These are phyloP conservation scores for Asbolus verrucosus DNA, from an alignment of 1,140 invertebrate genomes.

Conservation along the genomic window DNA sequence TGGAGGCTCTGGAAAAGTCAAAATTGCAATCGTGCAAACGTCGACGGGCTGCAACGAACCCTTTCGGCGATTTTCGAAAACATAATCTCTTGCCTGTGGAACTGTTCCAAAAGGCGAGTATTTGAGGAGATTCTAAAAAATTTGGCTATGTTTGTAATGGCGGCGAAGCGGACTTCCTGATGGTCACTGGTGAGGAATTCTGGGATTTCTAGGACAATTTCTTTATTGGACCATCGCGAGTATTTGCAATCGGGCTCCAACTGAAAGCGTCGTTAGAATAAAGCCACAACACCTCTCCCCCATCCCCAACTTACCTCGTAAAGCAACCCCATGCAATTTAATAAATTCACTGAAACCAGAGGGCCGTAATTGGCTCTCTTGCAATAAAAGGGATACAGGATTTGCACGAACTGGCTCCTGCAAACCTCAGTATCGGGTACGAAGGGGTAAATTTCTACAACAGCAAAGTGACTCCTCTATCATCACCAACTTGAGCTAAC, in stretches of 20 bases:
- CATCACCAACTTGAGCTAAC: conserved; percentile 4
- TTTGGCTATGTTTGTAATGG: conserved; percentile 60
- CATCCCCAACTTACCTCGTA: conserved; percentile 54
- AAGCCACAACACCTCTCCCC: too few relatives aligned
- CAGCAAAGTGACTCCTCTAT: background rate
- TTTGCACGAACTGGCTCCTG: conserved; percentile 49
- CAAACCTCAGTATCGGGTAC: conserved; percentile 37
- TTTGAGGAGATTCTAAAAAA: conserved; percentile 59
- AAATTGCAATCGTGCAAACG: conserved; percentile 14
- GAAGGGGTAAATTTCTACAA: conserved; percentile 47
- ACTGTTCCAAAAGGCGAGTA: conserved; percentile 47
- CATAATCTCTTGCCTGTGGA: conserved; percentile 59
- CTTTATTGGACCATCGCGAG: conserved; percentile 48
- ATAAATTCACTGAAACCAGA: conserved; percentile 56
- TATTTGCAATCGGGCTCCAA: conserved; percentile 45
- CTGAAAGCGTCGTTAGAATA: too few relatives aligned
- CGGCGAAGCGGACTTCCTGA: conserved; percentile 64
- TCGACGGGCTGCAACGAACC: conserved; percentile 15
- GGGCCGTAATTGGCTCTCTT: conserved; percentile 59
- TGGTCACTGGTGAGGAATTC: conserved; percentile 62
- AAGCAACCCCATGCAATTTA: conserved; percentile 62
- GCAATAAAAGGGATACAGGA: conserved; percentile 61
- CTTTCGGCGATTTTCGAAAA: conserved; percentile 52
- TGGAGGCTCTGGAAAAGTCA: conserved; percentile 51
- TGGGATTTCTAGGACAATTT: conserved; percentile 59